Conservation (phyloP, 2,888 invertebrate genomes). For the Itoplectis maculator region DNA sequence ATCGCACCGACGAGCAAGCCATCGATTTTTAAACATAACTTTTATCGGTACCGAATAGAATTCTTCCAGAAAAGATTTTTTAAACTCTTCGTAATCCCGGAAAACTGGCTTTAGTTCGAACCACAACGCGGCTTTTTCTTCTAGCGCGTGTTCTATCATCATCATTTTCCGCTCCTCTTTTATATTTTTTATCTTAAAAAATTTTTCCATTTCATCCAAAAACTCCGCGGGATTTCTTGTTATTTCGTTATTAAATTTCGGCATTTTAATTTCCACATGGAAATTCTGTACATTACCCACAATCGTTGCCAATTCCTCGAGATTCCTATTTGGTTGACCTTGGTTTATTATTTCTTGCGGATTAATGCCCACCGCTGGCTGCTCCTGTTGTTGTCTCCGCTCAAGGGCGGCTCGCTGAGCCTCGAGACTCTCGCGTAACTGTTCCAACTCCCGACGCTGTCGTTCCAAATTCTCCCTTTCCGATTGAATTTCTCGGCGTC, state of each 20-base stretch:
- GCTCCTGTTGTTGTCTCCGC: background rate
- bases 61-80: constrained; percentile 13
- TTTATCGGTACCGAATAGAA: constrained; percentile 42
- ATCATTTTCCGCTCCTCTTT: constrained; percentile 5
- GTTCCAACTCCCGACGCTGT: background rate
- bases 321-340: background rate
- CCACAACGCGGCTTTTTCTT: constrained; percentile 39
- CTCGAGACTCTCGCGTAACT: background rate
- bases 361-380: background rate
- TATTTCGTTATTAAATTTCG: constrained; percentile 47
- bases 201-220: constrained; percentile 43
- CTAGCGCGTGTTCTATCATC: constrained; percentile 32
- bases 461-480: constrained; percentile 8
- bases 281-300: constrained; percentile 18
- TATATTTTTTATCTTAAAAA: constrained; percentile 48
- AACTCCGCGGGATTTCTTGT: constrained; percentile 34
- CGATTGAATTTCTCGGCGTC: background rate
- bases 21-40: constrained; percentile 34
- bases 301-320: constrained; percentile 10
- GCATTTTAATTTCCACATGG: constrained; percentile 32
- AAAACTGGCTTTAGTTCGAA: constrained; percentile 4
- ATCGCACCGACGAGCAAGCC: constrained; percentile 22
- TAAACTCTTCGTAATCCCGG: constrained; percentile 25
- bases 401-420: background rate
- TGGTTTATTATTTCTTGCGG: background rate